Conservation (phyloP, 1,140 invertebrate species). For the Macrobrachium nipponense region DNA sequence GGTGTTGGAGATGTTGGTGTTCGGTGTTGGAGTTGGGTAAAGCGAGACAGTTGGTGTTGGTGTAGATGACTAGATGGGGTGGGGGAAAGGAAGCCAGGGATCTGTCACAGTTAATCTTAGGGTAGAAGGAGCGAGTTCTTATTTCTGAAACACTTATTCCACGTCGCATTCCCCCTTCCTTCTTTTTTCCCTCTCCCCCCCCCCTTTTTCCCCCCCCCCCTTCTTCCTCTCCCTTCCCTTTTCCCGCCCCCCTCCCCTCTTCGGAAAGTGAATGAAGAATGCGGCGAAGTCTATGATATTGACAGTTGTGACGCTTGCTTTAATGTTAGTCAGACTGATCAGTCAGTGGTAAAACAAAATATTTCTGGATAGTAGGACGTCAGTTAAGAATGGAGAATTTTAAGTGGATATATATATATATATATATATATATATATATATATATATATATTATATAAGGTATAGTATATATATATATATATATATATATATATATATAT, state of each 20-base stretch:
- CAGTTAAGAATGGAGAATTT: too few relatives aligned
- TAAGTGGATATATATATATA: background rate
- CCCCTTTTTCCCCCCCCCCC: background rate
- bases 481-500: constrained; percentile 33
- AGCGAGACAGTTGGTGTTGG: too few relatives aligned
- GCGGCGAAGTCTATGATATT: too few relatives aligned
- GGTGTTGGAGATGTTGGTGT: too few relatives aligned
- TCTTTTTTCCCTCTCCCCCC: background rate
- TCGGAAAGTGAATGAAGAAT: too few relatives aligned
- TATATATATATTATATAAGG: constrained; percentile 28
- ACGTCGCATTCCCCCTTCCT: background rate
- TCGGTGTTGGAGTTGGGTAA: too few relatives aligned
- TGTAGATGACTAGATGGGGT: background rate
- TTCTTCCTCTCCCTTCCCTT: background rate
- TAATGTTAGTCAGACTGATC: too few relatives aligned
- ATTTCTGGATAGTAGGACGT: too few relatives aligned
- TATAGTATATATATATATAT: constrained; percentile 29
- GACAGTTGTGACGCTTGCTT: too few relatives aligned
- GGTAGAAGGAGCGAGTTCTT: too few relatives aligned
- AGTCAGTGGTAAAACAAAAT: too few relatives aligned
- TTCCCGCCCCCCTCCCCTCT: background rate
- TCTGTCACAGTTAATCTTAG: background rate
- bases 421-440: constrained; percentile 3
- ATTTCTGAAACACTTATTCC: background rate
- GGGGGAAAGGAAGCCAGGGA: background rate